phyloP scores from a whole-genome alignment of 2,113 vertebrate genomes.

The Patagioenas fasciata region DNA sequence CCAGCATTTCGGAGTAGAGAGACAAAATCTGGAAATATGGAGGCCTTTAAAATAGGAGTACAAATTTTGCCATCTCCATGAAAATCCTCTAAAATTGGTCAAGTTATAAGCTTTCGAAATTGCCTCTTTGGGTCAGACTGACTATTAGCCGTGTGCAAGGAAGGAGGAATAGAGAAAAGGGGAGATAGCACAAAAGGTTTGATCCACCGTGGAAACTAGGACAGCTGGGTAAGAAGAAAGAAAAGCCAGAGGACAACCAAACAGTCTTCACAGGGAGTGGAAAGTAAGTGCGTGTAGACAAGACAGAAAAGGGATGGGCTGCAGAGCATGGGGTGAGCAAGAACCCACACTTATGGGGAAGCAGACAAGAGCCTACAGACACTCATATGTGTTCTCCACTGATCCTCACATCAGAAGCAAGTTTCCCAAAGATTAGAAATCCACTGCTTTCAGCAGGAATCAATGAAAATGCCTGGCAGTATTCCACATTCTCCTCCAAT shows the following conservation, averaged over 20 bases:
- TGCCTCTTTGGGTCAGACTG: not conserved
- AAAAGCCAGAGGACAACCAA: not conserved
- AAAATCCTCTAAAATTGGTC: not conserved
- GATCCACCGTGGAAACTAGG: not conserved
- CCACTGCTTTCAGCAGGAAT: not conserved
- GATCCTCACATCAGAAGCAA: not conserved
- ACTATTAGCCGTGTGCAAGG: not conserved
- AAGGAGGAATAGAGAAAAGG: not conserved
- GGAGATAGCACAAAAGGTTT: rapidly evolving
- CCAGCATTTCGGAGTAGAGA: not conserved
- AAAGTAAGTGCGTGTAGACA: not conserved
- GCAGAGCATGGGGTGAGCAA: rapidly evolving
- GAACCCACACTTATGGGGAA: not conserved
- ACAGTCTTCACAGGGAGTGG: not conserved
- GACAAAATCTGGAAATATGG: not conserved
- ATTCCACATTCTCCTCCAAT: not conserved
- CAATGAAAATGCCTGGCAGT: not conserved
- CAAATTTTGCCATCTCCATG: not conserved
- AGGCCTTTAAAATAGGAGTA: not conserved
- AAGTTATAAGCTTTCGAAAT: not conserved
- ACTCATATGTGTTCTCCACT: not conserved
- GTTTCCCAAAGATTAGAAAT: not conserved
- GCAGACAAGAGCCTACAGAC: not conserved
- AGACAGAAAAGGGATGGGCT: not conserved
- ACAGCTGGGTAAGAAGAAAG: not conserved